Percentiles rank a stretch among this genome's conserved stretches.
Evolutionary conservation across 2,797 vertebrate genomes (phyloP).

Genomic region (Chelidonichthys spinosus): DNA sequence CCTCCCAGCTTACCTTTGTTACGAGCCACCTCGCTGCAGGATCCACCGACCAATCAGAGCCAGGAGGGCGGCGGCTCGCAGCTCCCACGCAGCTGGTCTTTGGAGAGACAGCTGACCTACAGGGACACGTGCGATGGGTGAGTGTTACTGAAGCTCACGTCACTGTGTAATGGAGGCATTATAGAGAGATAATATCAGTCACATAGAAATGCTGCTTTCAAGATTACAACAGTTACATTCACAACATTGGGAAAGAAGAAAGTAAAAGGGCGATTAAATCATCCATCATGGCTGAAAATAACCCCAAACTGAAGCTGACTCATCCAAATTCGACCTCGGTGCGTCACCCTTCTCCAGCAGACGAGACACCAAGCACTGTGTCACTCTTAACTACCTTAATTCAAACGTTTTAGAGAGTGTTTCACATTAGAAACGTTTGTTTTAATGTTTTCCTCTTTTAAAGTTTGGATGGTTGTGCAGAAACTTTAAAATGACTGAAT

Average conservation of each 20-base stretch:
- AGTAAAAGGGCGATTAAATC: slow-evolving; percentile 33
- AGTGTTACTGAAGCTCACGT: slow-evolving; percentile 18
- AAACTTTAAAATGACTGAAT: background rate
- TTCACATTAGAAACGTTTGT: background rate
- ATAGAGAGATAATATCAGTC: background rate
- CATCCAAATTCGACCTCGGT: slow-evolving; percentile 43
- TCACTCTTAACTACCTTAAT: slow-evolving; percentile 6
- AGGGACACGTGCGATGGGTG: slow-evolving; percentile 74
- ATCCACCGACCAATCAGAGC: slow-evolving; percentile 72
- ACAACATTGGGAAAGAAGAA: background rate
- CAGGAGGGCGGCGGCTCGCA: slow-evolving; percentile 54
- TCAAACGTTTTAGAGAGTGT: background rate
- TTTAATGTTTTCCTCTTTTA: no score
- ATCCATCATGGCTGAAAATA: slow-evolving; percentile 41
- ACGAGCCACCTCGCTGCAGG: slow-evolving; percentile 86
- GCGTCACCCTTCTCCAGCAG: slow-evolving; percentile 43
- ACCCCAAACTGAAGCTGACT: slow-evolving; percentile 45
- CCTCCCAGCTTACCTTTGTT: slow-evolving; percentile 81
- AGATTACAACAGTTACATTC: background rate
- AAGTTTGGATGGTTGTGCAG: background rate
- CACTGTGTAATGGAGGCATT: background rate
- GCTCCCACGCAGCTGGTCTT: slow-evolving; percentile 81
- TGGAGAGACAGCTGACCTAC: slow-evolving; percentile 77
- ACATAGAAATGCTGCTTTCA: background rate
- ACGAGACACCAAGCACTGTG: slow-evolving; percentile 9